Evolutionary conservation across 2,797 vertebrate genomes (phyloP).

Genomic region (Coregonus suidteri): DNA sequence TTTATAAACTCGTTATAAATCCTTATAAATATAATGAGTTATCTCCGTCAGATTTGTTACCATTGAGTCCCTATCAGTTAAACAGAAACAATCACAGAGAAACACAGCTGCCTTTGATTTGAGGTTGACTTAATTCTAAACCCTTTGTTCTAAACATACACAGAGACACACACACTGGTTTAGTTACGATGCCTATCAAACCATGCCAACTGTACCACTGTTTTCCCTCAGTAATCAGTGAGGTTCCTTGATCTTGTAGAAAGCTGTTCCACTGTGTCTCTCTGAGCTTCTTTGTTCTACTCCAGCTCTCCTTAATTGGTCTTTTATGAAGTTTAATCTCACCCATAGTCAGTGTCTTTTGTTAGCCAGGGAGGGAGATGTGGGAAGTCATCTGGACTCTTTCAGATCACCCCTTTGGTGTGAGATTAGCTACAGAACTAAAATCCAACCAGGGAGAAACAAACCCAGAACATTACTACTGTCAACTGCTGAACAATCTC

Average conservation of each 20-base stretch:
- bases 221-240: constrained; percentile 5
- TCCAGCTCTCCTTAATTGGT: constrained; percentile 20
- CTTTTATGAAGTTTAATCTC: constrained; percentile 22
- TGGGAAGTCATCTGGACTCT: constrained; percentile 19
- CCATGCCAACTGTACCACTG: constrained; percentile 12
- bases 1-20: not conserved
- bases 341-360: constrained; percentile 14
- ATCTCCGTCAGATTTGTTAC: not conserved
- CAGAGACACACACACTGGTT: constrained; percentile 12
- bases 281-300: constrained; percentile 8
- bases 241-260: constrained; percentile 17
- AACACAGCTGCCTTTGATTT: too few species aligned
- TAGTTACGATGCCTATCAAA: constrained; percentile 15
- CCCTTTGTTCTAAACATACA: constrained; percentile 14
- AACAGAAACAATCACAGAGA: too few species aligned
- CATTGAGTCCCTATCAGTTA: not conserved
- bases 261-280: not conserved
- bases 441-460: constrained; percentile 1
- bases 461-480: not conserved
- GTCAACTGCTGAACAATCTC: too few species aligned
- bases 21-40: not conserved
- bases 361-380: not conserved
- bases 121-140: not conserved
- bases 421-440: constrained; percentile 19
- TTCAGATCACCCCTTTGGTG: not conserved